Evolutionary conservation across 2,113 vertebrate species (phyloP).

Genomic region (Myiagra hebetior): DNA sequence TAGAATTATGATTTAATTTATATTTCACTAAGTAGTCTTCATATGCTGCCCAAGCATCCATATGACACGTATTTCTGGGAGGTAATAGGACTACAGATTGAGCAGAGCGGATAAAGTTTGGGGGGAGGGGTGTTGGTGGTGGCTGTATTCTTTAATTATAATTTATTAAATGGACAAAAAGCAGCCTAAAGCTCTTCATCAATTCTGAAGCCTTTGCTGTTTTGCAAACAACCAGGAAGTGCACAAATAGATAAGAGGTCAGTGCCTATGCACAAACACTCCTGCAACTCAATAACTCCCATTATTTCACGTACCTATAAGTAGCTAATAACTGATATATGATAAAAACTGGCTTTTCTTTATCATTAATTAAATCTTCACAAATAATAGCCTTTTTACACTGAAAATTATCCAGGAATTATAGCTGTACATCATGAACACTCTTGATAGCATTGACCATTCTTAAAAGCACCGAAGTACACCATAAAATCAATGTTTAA

Average conservation of each 20-base stretch:
- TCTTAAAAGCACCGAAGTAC: background rate
- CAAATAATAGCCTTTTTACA: background rate
- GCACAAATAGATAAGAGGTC: background rate
- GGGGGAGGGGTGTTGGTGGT: accelerated
- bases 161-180: background rate
- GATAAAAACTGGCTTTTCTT: background rate
- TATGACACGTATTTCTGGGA: background rate
- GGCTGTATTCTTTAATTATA: background rate
- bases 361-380: background rate
- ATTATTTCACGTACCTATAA: background rate
- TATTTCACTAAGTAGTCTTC: background rate
- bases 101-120: background rate
- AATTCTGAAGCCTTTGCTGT: background rate
- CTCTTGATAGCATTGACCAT: background rate
- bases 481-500: background rate
- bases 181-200: background rate
- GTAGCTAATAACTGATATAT: background rate
- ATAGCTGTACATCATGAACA: background rate
- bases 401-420: background rate
- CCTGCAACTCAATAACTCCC: background rate
- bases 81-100: background rate
- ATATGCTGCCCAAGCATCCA: background rate
- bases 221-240: background rate
- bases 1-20: background rate
- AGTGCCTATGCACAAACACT: background rate